Conservation (phyloP, 2,888 invertebrate genomes). For the Tridacna crocea region DNA sequence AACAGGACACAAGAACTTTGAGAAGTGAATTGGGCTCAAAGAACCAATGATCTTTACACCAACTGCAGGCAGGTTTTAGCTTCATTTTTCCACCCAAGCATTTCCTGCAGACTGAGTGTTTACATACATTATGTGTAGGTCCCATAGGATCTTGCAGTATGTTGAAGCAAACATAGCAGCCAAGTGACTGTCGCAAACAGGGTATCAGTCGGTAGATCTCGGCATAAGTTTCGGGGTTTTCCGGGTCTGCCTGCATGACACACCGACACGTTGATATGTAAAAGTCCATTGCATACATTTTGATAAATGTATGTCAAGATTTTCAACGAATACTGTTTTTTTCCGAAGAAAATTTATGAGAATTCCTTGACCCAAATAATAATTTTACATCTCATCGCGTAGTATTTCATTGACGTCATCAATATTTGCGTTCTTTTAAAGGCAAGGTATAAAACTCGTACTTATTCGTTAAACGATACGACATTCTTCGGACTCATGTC, state of each 20-base stretch:
- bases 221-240: conserved; percentile 89
- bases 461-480: too few relatives aligned
- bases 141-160: conserved; percentile 92
- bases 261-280: conserved; percentile 93
- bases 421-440: conserved; percentile 27
- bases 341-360: not conserved
- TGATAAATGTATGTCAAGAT: not conserved
- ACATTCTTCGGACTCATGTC: too few relatives aligned
- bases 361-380: conserved; percentile 21
- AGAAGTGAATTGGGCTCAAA: conserved; percentile 93
- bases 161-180: conserved; percentile 95
- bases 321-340: not conserved
- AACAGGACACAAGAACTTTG: conserved; percentile 93
- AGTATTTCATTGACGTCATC: conserved; percentile 53
- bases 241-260: conserved; percentile 90
- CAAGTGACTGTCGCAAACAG: conserved; percentile 93
- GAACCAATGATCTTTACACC: conserved; percentile 93
- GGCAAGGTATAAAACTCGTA: too few relatives aligned
- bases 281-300: conserved; percentile 92
- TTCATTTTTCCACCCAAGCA: conserved; percentile 94
- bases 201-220: conserved; percentile 93
- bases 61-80: conserved; percentile 92
- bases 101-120: conserved; percentile 94
- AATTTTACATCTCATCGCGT: conserved; percentile 32
- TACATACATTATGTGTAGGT: conserved; percentile 90